Percentiles rank a stretch among this genome's conserved stretches.
Evolutionary conservation across 1,140 invertebrate genomes (phyloP).

Genomic region (Drosophila pallidifrons): DNA sequence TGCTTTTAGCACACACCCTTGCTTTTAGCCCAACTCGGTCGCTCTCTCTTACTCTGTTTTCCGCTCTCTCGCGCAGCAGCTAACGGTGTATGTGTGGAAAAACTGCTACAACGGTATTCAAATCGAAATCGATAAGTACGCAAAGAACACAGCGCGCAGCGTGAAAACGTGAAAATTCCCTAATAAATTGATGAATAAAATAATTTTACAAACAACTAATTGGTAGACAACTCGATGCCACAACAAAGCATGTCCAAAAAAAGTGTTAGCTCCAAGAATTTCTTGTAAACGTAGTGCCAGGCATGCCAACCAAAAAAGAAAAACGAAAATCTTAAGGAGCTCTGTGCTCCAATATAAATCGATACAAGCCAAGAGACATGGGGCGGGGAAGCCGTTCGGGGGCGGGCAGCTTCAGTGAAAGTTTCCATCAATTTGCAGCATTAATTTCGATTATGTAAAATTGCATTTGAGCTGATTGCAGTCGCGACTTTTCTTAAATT

Average conservation of each 20-base stretch:
- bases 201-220: conserved; percentile 12
- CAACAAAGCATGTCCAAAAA: conserved; percentile 70
- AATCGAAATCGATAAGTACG: conserved; percentile 84
- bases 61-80: conserved; percentile 36
- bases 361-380: conserved; percentile 23
- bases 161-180: conserved; percentile 48
- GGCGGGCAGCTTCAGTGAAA: conserved; percentile 26
- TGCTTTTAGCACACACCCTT: conserved; percentile 26
- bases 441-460: conserved; percentile 39
- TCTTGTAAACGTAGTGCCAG: conserved; percentile 41
- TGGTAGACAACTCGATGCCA: conserved; percentile 18
- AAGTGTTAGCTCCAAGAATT: conserved; percentile 70
- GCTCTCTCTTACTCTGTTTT: conserved; percentile 11
- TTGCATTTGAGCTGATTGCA: conserved; percentile 14
- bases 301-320: not conserved
- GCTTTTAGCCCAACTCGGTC: not conserved
- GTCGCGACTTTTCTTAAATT: not conserved
- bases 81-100: conserved; percentile 61
- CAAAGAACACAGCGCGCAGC: conserved; percentile 31
- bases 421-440: conserved; percentile 33
- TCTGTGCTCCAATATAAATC: conserved; percentile 33
- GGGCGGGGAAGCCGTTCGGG: conserved; percentile 4
- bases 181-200: conserved; percentile 19
- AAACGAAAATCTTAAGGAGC: not conserved
- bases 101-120: conserved; percentile 65